Evolutionary conservation across 2,113 vertebrate species (phyloP).

Genomic region (Nothobranchius furzeri): DNA sequence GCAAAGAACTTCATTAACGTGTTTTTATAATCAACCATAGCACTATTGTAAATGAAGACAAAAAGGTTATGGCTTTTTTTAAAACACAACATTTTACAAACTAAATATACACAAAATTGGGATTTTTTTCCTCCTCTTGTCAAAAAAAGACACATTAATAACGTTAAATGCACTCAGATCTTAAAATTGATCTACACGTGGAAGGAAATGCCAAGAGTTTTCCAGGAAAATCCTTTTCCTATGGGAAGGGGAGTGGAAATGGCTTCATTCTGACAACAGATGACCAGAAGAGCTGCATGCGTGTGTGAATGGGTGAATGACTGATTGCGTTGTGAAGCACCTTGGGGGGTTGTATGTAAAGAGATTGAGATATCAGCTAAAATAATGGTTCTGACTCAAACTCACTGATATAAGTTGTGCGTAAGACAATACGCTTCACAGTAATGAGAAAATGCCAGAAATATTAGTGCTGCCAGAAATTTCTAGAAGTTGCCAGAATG

Average conservation of each 20-base stretch:
- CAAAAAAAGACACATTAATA: not conserved
- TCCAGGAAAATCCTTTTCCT: not conserved
- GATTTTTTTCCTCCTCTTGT: not conserved
- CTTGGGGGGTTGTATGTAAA: no score
- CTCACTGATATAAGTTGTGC: not conserved
- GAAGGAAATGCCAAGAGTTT: not conserved
- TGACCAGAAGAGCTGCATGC: not conserved
- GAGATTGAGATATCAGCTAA: not conserved
- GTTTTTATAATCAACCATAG: no score
- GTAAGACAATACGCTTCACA: slow-evolving; percentile 1
- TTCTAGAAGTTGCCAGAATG: not conserved
- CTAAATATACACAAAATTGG: not conserved
- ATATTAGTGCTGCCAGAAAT: not conserved
- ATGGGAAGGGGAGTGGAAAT: not conserved
- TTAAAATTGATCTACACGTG: not conserved
- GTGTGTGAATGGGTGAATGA: no score
- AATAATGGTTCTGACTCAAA: not conserved
- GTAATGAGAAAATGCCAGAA: not conserved
- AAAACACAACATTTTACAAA: not conserved
- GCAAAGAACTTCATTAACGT: no score
- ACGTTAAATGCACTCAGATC: not conserved
- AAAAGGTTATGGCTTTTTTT: not conserved
- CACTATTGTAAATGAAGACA: no score
- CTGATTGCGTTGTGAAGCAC: no score
- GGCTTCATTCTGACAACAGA: not conserved